Evolutionary conservation across 2,797 vertebrate genomes (phyloP), one percentile per base, ranked within the genome.

Genomic region (Sebastes vulpes): DNA sequence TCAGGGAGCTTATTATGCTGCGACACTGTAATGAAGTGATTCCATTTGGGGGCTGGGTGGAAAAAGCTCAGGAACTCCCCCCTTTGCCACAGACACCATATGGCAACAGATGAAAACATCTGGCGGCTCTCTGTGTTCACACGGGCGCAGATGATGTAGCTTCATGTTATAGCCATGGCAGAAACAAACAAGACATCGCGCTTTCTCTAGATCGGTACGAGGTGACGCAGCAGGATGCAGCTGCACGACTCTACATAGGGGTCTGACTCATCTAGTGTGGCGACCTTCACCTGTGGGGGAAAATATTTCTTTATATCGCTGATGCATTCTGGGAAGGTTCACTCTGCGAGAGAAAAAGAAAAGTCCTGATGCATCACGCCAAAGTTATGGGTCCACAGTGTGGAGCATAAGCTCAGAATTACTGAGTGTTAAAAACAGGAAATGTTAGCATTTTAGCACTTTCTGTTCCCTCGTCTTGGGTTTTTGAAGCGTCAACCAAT

Each of bases 101-200:
- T 92, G 92, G 90, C 58, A 10, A 72, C 86, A 14, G 75, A 84
- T 83, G 77, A 77, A 90, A 94, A 95, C 94, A 95, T 93, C 92
- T 94, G 92, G 84, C 56, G 9, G 63, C 35, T 58, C 48, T 80
- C 67, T 28, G 11, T 29, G 69, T 72, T 84, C 53, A 65, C 77
- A 38, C 16, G 35, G 53, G 73, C 63, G 6, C 71, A 60, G 75
- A 70, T 70, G 75, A 82, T 74, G 64, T 7, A 32, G 64, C 69
- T 65, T 68, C 21, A 42, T 78, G 83, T 61, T 48, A 16, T 2
- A 79, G 66, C 28, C 56, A 14, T 16, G 70, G 75, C 4, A 52
- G 68, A 21, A 32, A 20, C 18, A 50, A 72, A 70, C 64, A 35
- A 26, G 32, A 16, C 18, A 1, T 28, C 1, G 0, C 1, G 60